phyloP scores from a whole-genome alignment of 92 coral and sea anemone genomes.

The Diadumene lineata region DNA sequence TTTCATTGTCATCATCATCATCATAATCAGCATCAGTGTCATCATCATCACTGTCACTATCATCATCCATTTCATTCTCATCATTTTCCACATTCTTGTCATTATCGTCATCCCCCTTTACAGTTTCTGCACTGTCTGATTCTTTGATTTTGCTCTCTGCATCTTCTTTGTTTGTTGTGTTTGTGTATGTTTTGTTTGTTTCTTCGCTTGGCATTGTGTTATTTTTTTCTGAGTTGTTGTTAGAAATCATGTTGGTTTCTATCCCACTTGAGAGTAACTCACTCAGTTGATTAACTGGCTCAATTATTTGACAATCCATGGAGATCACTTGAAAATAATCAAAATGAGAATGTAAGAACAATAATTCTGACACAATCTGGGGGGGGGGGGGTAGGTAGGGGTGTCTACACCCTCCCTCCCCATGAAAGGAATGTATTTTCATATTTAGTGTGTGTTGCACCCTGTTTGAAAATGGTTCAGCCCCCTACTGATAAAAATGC shows the following conservation, averaged over 20 bases:
- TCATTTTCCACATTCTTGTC: background rate
- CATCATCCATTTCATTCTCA: conserved; percentile 1
- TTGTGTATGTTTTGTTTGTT: background rate
- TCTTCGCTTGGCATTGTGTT: no score
- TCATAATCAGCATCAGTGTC: conserved; percentile 7
- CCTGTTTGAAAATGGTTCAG: no score
- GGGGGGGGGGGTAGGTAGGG: no score
- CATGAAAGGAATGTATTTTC: no score
- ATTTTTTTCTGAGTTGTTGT: no score
- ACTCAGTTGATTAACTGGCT: background rate
- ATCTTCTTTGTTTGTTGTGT: background rate
- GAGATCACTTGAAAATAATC: background rate
- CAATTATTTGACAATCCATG: background rate
- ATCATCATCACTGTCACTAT: background rate
- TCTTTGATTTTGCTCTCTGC: background rate
- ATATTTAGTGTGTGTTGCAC: no score
- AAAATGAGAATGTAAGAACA: no score
- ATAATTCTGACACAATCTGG: no score
- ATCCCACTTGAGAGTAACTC: conserved; percentile 1
- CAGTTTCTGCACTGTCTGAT: background rate
- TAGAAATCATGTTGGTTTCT: background rate
- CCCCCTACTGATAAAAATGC: no score
- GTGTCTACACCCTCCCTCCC: no score
- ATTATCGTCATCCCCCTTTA: background rate
- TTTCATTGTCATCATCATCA: background rate